phyloP scores from a whole-genome alignment of 2,797 vertebrate genomes.

The Myotis vivesi region DNA sequence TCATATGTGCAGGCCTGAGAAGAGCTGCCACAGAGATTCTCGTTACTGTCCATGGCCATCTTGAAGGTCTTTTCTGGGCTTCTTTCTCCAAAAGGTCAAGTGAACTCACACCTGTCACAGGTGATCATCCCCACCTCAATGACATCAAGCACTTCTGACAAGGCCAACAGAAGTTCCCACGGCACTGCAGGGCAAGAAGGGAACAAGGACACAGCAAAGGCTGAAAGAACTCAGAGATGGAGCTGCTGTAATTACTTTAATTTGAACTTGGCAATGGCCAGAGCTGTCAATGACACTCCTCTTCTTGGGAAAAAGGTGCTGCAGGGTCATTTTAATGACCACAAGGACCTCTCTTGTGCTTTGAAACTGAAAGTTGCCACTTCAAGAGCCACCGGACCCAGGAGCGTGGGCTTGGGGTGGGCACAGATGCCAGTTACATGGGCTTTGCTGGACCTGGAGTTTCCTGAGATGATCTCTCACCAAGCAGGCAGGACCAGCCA shows the following conservation, averaged over 20 bases:
- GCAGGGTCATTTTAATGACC: conserved; percentile 58
- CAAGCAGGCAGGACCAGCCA: background rate
- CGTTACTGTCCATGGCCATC: background rate
- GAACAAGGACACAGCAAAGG: background rate
- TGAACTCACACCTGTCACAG: background rate
- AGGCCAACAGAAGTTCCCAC: conserved; percentile 39
- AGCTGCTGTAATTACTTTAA: conserved; percentile 56
- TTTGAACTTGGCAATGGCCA: conserved; percentile 63
- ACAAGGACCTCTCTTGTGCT: background rate
- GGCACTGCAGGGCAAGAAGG: background rate
- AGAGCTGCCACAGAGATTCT: background rate
- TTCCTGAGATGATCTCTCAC: background rate
- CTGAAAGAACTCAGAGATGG: background rate
- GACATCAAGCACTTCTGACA: conserved; percentile 41
- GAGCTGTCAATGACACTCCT: conserved; percentile 46
- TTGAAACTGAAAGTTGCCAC: background rate
- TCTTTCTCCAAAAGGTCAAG: conserved; percentile 6
- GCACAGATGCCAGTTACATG: background rate
- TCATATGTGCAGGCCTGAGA: rapidly evolving
- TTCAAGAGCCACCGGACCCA: background rate
- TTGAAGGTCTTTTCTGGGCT: background rate
- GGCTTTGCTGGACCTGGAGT: background rate
- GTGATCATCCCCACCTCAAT: background rate
- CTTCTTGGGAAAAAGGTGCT: conserved; percentile 32
- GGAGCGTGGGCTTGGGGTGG: rapidly evolving